A percentile compares a stretch with the other conserved stretches of the same genome.
Evolutionary conservation across 2,888 invertebrate genomes (phyloP).

Genomic region (Cacoxenus indagator): DNA sequence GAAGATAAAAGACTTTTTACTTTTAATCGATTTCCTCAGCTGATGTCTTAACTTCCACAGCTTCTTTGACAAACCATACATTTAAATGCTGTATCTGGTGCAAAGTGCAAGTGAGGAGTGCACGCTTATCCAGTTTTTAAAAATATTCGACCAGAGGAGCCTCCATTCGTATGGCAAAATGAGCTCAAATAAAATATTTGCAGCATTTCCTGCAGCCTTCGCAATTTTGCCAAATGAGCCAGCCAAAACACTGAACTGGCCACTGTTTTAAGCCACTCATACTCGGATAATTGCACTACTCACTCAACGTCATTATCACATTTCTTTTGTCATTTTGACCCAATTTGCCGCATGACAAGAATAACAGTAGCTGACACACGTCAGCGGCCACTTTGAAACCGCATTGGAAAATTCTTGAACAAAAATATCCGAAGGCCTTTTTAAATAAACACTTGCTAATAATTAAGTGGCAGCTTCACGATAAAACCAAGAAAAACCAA

Average conservation of each 20-base stretch:
- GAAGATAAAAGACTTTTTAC: too few relatives aligned
- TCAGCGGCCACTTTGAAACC: neutral
- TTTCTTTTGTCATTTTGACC: constrained; percentile 50
- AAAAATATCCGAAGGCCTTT: neutral
- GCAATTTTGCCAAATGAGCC: neutral
- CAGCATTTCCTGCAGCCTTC: constrained; percentile 3
- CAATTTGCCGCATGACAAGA: neutral
- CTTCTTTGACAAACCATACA: too few relatives aligned
- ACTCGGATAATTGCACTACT: constrained; percentile 1
- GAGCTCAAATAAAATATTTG: neutral
- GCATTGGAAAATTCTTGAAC: neutral
- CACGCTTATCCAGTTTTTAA: too few relatives aligned
- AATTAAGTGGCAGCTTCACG: neutral
- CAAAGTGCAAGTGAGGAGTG: too few relatives aligned
- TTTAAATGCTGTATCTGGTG: too few relatives aligned
- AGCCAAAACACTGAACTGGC: neutral
- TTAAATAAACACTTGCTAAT: neutral
- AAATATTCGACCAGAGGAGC: neutral
- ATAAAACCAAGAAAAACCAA: neutral
- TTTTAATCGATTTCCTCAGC: too few relatives aligned
- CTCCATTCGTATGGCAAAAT: neutral
- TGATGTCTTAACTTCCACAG: too few relatives aligned
- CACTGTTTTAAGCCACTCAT: neutral
- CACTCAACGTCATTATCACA: constrained; percentile 52
- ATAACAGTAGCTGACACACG: neutral